These are phyloP conservation scores for Rattus rattus DNA, from an alignment of 2,113 vertebrate species.

Conservation along the genomic window DNA sequence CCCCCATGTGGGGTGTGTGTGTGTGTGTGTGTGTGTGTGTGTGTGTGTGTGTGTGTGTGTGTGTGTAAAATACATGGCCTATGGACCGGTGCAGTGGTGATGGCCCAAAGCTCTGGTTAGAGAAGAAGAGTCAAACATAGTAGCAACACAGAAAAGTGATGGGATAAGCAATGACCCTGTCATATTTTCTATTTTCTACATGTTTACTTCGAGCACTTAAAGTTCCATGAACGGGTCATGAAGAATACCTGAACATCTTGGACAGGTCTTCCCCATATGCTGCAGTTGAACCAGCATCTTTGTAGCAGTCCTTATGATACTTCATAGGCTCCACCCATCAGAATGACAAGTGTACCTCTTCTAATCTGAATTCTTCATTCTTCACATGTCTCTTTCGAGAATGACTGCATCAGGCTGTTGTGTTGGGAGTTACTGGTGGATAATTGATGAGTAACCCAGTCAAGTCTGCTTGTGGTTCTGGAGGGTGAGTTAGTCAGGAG, in stretches of 20 bases:
- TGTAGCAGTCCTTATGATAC: not conserved
- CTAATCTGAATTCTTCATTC: not conserved
- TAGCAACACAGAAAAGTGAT: not conserved
- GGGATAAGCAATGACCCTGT: not conserved
- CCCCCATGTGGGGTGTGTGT: too few relatives aligned
- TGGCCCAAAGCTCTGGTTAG: not conserved
- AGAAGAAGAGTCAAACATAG: not conserved
- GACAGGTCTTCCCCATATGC: not conserved
- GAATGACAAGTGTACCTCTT: not conserved
- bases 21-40: not conserved
- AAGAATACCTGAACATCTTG: not conserved
- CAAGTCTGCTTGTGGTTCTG: not conserved
- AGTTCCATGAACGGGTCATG: not conserved
- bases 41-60: not conserved
- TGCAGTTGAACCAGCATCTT: not conserved
- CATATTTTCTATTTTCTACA: not conserved
- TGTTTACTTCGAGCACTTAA: not conserved
- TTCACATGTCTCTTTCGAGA: not conserved
- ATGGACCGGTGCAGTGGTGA: not conserved
- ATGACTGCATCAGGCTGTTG: not conserved
- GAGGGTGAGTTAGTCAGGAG: not conserved
- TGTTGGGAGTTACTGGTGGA: not conserved
- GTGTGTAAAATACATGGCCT: not conserved
- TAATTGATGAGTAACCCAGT: not conserved
- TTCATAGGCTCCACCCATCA: not conserved